Percentiles rank a stretch among this genome's conserved stretches.
phyloP scores from a whole-genome alignment of 2,888 invertebrate species.

The Lordiphosa andalusiaca region DNA sequence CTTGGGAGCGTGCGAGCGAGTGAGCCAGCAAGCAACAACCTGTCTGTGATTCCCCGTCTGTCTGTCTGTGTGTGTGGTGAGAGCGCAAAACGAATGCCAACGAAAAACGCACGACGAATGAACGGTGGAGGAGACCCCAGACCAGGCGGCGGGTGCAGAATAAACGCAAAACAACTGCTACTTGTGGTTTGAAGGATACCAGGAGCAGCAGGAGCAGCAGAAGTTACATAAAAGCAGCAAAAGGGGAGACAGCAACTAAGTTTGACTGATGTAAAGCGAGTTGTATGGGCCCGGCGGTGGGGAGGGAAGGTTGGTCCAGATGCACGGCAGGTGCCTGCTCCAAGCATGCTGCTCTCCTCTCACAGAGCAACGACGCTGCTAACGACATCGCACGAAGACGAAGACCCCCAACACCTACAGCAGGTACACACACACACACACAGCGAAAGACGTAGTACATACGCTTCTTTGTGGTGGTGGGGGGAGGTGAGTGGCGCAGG shows the following conservation, averaged over 20 bases:
- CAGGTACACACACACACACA: slow-evolving; percentile 54
- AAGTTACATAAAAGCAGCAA: not conserved
- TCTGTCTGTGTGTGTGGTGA: slow-evolving; percentile 37
- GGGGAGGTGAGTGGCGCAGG: slow-evolving; percentile 73
- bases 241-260: too few species aligned
- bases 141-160: slow-evolving; percentile 25
- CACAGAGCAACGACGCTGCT: slow-evolving; percentile 25
- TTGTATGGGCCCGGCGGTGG: not conserved
- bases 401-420: slow-evolving; percentile 57
- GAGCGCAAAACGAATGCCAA: slow-evolving; percentile 52
- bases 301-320: slow-evolving; percentile 5
- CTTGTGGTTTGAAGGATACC: slow-evolving; percentile 65
- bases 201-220: slow-evolving; percentile 28
- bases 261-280: too few species aligned
- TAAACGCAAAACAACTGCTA: slow-evolving; percentile 66
- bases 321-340: slow-evolving; percentile 55
- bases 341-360: slow-evolving; percentile 39
- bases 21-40: slow-evolving; percentile 70
- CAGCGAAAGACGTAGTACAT: slow-evolving; percentile 33
- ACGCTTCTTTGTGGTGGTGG: slow-evolving; percentile 27
- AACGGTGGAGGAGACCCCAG: slow-evolving; percentile 47
- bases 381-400: slow-evolving; percentile 49
- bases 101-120: slow-evolving; percentile 71
- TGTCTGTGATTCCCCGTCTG: slow-evolving; percentile 47
- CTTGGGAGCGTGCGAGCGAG: slow-evolving; percentile 53